phyloP scores from a whole-genome alignment of 2,888 invertebrate genomes.

The Plebejus argus region DNA sequence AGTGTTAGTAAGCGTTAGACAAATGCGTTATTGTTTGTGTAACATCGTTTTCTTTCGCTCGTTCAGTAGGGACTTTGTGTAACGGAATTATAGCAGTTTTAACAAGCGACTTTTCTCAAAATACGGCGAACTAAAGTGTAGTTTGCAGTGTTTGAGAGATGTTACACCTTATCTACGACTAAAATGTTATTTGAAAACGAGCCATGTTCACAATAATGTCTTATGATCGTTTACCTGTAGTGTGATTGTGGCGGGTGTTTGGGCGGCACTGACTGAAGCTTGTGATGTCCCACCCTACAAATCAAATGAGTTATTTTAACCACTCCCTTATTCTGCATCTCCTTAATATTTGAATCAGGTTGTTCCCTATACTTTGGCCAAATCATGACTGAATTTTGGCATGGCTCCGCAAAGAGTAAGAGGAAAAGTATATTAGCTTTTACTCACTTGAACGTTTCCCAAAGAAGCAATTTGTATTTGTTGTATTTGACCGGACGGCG shows the following conservation, averaged over 20 bases:
- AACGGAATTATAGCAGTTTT: not conserved
- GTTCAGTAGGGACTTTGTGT: not conserved
- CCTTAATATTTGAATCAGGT: too few relatives aligned
- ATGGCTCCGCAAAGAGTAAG: not conserved
- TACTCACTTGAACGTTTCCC: constrained; percentile 72
- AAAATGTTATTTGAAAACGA: not conserved
- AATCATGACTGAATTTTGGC: too few relatives aligned
- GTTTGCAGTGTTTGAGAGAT: not conserved
- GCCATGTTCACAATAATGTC: not conserved
- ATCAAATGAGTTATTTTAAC: not conserved
- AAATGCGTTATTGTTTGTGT: not conserved
- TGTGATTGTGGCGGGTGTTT: not conserved
- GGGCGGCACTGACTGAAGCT: not conserved
- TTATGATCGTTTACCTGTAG: not conserved
- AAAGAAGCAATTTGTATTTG: constrained; percentile 91
- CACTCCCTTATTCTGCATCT: too few relatives aligned
- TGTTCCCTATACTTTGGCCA: too few relatives aligned
- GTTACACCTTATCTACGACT: not conserved
- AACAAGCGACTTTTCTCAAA: too few relatives aligned
- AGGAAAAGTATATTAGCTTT: not conserved
- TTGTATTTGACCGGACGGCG: constrained; percentile 93
- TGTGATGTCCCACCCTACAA: not conserved
- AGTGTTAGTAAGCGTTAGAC: constrained; percentile 34
- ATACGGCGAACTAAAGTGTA: too few relatives aligned
- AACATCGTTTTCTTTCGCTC: not conserved